Evolutionary conservation across 2,113 vertebrate species (phyloP), one percentile per base, ranked within the genome.

Genomic region (Larimichthys polyactis): DNA sequence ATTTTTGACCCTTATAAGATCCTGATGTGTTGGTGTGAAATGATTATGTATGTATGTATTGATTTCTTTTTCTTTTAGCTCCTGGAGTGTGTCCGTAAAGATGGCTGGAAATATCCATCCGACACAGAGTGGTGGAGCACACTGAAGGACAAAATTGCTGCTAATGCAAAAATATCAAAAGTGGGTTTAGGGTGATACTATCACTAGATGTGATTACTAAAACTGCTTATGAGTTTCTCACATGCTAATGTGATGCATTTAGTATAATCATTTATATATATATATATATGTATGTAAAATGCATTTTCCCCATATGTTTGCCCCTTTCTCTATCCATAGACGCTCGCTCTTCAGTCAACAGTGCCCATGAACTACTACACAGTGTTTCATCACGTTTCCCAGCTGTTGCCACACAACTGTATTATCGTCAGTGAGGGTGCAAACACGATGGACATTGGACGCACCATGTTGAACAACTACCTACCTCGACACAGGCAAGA

Each of bases 381-480:
- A 3, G 97, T 96, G 16, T 99, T 99, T 90, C 95, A 96, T 84
- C 95, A 96, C 57, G 84, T 99, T 64, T 95, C 95, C 81, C 91
- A 97, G 58, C 92, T 97, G 24, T 86, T 99, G 75, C 97, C 98
- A 70, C 93, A 87, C 32, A 96, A 99, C 90, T 98, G 97, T 86
- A 93, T 99, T 90, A 94, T 99, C 62, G 96, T 99, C 12, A 99
- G 97, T 1, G 98, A 99, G 82, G 98, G 98, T 59, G 97, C 98
- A 65, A 99, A 99, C 84, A 99, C 98, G 32, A 99, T 99, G 98
- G 98, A 99, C 92, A 98, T 99, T 51, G 97, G 98, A 43, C 97
- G 98, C 64, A 99, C 98, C 9, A 95, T 99, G 95, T 91, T 99
- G 84, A 96, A 96, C 36, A 99, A 99, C 91, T 94, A 94, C 87